These are phyloP conservation scores for Tympanoctomys barrerae DNA, from an alignment of 2,797 vertebrate species.

Conservation along the genomic window DNA sequence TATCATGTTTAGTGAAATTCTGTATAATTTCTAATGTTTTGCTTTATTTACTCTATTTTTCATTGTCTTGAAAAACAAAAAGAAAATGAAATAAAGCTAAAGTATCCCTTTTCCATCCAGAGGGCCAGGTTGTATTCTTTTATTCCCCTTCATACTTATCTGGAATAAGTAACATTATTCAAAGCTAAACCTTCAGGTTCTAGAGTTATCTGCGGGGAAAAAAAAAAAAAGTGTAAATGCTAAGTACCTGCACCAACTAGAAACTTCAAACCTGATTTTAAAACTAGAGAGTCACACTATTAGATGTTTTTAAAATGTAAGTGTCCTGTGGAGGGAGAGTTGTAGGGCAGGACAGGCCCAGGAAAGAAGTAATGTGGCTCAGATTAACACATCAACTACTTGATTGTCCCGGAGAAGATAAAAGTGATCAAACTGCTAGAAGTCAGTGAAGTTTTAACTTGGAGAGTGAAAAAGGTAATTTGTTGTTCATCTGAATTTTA, in stretches of 20 bases:
- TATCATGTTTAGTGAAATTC: no score
- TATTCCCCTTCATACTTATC: not conserved
- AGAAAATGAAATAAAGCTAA: not conserved
- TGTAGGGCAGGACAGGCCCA: no score
- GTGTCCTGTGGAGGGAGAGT: not conserved
- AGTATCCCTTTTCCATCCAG: not conserved
- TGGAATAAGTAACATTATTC: conserved; percentile 9
- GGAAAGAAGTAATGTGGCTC: not conserved
- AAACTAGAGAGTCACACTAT: not conserved
- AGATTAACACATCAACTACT: not conserved
- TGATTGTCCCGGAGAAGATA: not conserved
- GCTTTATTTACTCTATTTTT: no score
- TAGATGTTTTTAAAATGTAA: not conserved
- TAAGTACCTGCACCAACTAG: not conserved
- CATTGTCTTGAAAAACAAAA: no score
- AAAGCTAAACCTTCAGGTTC: conserved; percentile 1
- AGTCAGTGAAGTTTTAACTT: not conserved
- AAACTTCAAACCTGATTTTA: conserved; percentile 9
- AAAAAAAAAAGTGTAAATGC: not conserved
- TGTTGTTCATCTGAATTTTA: not conserved
- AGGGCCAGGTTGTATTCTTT: not conserved
- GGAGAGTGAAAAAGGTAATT: not conserved
- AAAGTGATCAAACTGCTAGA: not conserved
- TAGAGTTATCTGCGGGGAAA: conserved; percentile 1
- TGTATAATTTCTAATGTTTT: no score